Percentiles rank a stretch among this genome's conserved stretches.
These are phyloP conservation scores for Morone chrysops DNA, from an alignment of 2,113 vertebrate species.

Conservation along the genomic window DNA sequence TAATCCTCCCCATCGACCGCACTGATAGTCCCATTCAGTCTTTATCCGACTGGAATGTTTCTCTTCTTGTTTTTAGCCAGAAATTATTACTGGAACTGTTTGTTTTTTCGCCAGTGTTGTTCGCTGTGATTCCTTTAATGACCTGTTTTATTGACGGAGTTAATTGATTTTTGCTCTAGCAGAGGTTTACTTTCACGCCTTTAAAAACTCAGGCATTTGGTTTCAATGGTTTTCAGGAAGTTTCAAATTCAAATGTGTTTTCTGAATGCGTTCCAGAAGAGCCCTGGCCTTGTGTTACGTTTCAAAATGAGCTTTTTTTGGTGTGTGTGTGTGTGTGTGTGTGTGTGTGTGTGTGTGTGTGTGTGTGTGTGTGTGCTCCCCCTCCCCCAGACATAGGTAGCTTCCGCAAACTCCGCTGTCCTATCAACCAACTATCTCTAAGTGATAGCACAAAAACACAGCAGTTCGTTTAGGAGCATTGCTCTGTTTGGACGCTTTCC, in stretches of 20 bases:
- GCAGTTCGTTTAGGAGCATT: not conserved
- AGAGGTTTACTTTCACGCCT: not conserved
- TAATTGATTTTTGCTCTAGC: not conserved
- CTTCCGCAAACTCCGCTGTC: conserved; percentile 7
- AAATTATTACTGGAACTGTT: not conserved
- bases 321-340: no score
- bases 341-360: no score
- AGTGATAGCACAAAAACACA: conserved; percentile 37
- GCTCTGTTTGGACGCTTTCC: not conserved
- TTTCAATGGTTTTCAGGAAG: not conserved
- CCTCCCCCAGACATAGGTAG: conserved; percentile 39
- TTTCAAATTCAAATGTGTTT: not conserved
- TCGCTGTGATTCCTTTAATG: not conserved
- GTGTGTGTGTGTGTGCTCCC: not conserved
- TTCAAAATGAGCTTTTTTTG: conserved; percentile 6
- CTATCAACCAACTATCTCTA: conserved; percentile 24
- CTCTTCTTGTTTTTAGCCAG: not conserved
- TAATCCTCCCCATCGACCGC: conserved; percentile 23
- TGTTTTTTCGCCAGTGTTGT: not conserved
- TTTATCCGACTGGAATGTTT: conserved; percentile 27
- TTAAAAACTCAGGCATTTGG: not conserved
- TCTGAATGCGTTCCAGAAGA: conserved; percentile 19
- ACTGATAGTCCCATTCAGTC: conserved; percentile 1
- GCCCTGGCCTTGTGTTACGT: not conserved
- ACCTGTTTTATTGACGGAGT: not conserved